A percentile compares a stretch with the other conserved stretches of the same genome.
phyloP scores from a whole-genome alignment of 2,113 vertebrate species.

The Astatotilapia flaviijosephi region DNA sequence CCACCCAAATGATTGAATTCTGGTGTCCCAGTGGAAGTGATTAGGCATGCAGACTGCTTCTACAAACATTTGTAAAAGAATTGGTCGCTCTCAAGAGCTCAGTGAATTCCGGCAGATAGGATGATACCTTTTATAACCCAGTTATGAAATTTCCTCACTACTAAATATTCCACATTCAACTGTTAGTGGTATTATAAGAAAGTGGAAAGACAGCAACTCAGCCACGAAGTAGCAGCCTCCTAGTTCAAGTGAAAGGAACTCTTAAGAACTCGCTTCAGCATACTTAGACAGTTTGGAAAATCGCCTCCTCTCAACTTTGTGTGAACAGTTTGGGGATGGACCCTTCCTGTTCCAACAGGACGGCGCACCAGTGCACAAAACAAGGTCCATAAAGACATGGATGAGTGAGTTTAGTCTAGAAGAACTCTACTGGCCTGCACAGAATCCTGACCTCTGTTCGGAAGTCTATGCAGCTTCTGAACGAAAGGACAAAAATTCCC shows the following conservation, averaged over 20 bases:
- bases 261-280: neutral
- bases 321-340: neutral
- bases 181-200: neutral
- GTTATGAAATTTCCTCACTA: neutral
- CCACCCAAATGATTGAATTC: neutral
- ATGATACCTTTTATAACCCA: neutral
- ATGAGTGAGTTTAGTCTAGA: neutral
- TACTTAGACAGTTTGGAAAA: neutral
- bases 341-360: neutral
- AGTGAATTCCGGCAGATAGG: neutral
- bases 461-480: neutral
- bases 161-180: neutral
- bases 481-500: neutral
- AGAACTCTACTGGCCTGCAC: neutral
- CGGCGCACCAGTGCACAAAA: neutral
- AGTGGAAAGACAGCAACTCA: neutral
- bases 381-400: neutral
- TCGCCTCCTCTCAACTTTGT: neutral
- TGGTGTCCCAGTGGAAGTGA: neutral
- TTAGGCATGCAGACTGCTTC: neutral
- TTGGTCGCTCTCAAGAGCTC: neutral
- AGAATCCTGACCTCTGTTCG: neutral
- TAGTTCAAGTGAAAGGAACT: neutral
- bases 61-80: neutral
- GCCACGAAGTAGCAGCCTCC: accelerated